phyloP scores from a whole-genome alignment of 2,113 vertebrate species.

The Varanus komodoensis region DNA sequence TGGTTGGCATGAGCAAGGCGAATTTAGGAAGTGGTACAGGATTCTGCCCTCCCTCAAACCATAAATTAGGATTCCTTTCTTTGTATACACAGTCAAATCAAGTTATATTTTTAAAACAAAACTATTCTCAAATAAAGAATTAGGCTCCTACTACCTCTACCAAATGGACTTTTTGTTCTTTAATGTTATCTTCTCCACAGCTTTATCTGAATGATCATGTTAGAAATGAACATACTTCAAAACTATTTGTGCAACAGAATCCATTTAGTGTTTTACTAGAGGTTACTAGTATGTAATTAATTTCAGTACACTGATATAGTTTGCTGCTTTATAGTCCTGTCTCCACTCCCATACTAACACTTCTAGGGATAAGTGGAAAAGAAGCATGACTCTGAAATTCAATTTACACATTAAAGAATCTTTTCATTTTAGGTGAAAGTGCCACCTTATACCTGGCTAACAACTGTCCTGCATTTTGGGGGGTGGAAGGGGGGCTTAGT shows the following conservation, averaged over 20 bases:
- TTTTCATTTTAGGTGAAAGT: neutral
- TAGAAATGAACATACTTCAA: neutral
- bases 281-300: neutral
- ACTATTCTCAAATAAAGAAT: no score
- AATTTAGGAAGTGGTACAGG: no score
- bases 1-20: no score
- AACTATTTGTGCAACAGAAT: neutral
- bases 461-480: neutral
- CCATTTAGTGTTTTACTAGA: neutral
- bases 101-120: neutral
- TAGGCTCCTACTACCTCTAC: neutral
- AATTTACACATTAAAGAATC: neutral
- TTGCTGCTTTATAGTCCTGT: neutral
- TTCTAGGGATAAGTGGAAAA: neutral
- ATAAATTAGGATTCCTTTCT: neutral
- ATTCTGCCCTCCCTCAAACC: neutral
- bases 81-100: neutral
- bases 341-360: neutral
- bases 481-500: no score
- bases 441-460: neutral
- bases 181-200: neutral
- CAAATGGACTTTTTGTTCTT: neutral
- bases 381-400: conserved; percentile 3
- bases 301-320: neutral
- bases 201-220: neutral